Percentiles rank a stretch among this genome's conserved stretches.
Conservation (phyloP, 2,888 invertebrate species). For the Amblyjoppa fuscipennis region DNA sequence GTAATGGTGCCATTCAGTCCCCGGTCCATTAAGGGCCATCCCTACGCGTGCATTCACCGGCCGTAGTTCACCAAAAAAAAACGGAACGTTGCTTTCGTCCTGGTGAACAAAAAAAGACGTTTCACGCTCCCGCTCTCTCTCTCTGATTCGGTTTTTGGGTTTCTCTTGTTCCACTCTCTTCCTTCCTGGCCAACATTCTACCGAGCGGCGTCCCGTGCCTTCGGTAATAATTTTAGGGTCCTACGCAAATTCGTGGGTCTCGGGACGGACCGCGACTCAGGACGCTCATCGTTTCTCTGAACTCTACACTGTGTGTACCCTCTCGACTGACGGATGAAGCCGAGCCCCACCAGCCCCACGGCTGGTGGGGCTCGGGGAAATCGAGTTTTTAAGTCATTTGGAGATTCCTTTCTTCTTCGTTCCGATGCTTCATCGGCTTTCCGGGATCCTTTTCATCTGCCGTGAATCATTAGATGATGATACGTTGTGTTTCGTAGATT, state of each 20-base stretch:
- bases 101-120: neutral
- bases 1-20: constrained; percentile 74
- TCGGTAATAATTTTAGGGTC: constrained; percentile 68
- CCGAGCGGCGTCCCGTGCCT: constrained; percentile 30
- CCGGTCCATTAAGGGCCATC: constrained; percentile 72
- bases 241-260: constrained; percentile 74
- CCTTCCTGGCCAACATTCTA: constrained; percentile 11
- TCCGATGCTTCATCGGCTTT: neutral
- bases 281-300: constrained; percentile 52
- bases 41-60: constrained; percentile 47
- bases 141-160: constrained; percentile 46
- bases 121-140: constrained; percentile 50
- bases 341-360: too few relatives aligned
- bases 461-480: neutral
- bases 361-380: constrained; percentile 51
- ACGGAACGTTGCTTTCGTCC: too few relatives aligned
- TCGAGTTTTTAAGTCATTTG: constrained; percentile 8
- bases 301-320: neutral
- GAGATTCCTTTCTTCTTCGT: constrained; percentile 3
- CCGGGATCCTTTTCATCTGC: neutral
- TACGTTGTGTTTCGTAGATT: too few relatives aligned
- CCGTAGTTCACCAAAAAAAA: constrained; percentile 56
- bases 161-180: constrained; percentile 44
- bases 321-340: constrained; percentile 12
- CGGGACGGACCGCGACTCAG: constrained; percentile 29